A percentile compares a stretch with the other conserved stretches of the same genome.
Conservation (phyloP, 2,797 vertebrate species). For the Linurgus olivaceus region DNA sequence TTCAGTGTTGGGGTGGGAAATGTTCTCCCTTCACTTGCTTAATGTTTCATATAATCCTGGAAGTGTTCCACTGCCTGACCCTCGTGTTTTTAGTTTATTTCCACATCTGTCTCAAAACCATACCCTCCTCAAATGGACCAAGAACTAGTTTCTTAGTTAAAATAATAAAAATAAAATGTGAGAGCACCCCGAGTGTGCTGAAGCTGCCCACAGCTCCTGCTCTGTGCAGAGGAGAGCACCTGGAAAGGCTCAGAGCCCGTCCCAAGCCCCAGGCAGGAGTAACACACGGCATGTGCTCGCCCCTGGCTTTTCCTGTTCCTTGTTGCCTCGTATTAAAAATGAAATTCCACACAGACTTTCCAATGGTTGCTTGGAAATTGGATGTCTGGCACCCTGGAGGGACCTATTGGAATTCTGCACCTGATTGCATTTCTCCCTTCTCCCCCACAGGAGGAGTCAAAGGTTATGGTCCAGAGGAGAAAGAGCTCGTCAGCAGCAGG, state of each 20-base stretch:
- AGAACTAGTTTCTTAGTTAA: slow-evolving; percentile 10
- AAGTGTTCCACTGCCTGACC: slow-evolving; percentile 15
- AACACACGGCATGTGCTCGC: background rate
- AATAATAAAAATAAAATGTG: background rate
- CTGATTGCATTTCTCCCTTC: slow-evolving; percentile 71
- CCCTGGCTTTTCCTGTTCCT: background rate
- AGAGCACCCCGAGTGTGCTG: background rate
- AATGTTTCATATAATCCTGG: slow-evolving; percentile 43
- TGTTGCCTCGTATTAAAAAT: slow-evolving; percentile 64
- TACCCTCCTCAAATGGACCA: slow-evolving; percentile 7
- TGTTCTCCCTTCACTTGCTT: slow-evolving; percentile 51
- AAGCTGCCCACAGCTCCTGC: background rate
- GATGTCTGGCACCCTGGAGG: slow-evolving; percentile 9
- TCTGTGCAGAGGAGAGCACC: background rate
- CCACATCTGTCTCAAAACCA: slow-evolving; percentile 14
- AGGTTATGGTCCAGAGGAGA: slow-evolving; percentile 65
- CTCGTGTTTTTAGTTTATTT: slow-evolving; percentile 37
- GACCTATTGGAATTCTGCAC: slow-evolving; percentile 55
- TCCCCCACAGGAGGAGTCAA: slow-evolving; percentile 60
- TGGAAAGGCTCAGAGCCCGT: slow-evolving; percentile 13
- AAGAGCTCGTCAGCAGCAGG: slow-evolving; percentile 21
- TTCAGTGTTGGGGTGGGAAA: slow-evolving; percentile 18
- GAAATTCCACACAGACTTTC: slow-evolving; percentile 60
- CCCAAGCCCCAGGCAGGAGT: slow-evolving; percentile 3
- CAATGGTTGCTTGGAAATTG: slow-evolving; percentile 68